A percentile compares a stretch with the other conserved stretches of the same genome.
Conservation (phyloP, 2,888 invertebrate genomes). For the Oxycera nigricornis region DNA sequence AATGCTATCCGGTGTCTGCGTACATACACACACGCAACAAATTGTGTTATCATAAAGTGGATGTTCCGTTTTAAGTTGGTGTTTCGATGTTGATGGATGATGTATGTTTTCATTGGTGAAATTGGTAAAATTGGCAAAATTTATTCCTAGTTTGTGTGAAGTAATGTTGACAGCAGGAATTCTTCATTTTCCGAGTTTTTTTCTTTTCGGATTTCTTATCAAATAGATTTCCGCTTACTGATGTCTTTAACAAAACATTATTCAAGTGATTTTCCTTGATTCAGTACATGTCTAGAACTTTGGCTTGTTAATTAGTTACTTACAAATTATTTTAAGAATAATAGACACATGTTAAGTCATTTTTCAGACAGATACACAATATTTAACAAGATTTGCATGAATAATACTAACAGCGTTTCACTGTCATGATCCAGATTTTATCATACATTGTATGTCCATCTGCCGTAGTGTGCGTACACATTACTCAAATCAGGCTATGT, state of each 20-base stretch:
- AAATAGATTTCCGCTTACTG: background rate
- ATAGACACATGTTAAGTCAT: too few species aligned
- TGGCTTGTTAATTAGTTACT: too few species aligned
- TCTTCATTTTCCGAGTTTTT: constrained; percentile 6
- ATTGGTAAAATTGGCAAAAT: constrained; percentile 1
- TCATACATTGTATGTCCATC: too few species aligned
- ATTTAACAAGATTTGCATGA: too few species aligned
- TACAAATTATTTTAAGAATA: too few species aligned
- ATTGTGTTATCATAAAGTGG: background rate
- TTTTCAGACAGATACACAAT: too few species aligned
- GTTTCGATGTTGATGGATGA: constrained; percentile 20
- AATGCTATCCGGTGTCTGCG: constrained; percentile 15
- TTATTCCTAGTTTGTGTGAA: constrained; percentile 11
- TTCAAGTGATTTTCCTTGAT: background rate
- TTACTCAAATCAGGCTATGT: too few species aligned
- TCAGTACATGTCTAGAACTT: too few species aligned
- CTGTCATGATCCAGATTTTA: too few species aligned
- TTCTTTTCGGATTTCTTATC: background rate
- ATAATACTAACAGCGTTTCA: too few species aligned
- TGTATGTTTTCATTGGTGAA: background rate
- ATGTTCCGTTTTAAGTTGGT: constrained; percentile 19
- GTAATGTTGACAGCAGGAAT: constrained; percentile 29
- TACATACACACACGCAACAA: background rate
- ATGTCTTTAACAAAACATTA: background rate
- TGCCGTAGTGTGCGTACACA: too few species aligned